Evolutionary conservation across 2,888 invertebrate species (phyloP), one percentile per base, ranked within the genome.

Genomic region (Nycteola revayana): DNA sequence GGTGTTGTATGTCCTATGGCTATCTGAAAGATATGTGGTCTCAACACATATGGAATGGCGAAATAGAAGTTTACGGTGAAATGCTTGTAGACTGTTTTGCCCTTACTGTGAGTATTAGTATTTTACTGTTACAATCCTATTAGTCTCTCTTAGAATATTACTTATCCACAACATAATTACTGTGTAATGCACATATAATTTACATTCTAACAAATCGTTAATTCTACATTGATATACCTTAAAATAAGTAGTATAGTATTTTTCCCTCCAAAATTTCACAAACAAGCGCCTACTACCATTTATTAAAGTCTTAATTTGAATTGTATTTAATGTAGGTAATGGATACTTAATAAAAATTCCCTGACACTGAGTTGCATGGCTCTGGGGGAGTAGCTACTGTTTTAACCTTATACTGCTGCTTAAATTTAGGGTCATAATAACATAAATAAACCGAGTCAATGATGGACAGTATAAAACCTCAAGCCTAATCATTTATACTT

Each of bases 61-160:
- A 59, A 1, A 10, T 23, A 0, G 77, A 76, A 62, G 49, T 73
- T 7, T 83, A 76, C 29, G 83, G 76, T 0, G 59, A 73, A 29
- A 81, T 83, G 75, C 44, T 84, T 1, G 48, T 56, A 1, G 60
- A 82, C 33, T 83, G 82, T 52, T 84, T 78, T 54, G 51, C 56
- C 7, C 46, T 83, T 10, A 38, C 63, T 40, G 83, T 83, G 49
- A 76, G 74, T 68, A 40, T 36, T 28, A 32, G 33, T 28, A 8
- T 32, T n/a, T n/a, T 33, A 38, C 21, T 45, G 33, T 34, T 25
- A 50, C 6, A 9, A 43, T 54, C 9, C 39, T 45, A 53, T 56
- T 43, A 34, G 41, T 14, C 14, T n/a, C 49, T 34, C 42, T n/a
- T n/a, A n/a, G n/a, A n/a, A n/a, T n/a, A n/a, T n/a, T n/a, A 47